Evolutionary conservation across 2,113 vertebrate genomes (phyloP).

Genomic region (Lethenteron camtschaticum): DNA sequence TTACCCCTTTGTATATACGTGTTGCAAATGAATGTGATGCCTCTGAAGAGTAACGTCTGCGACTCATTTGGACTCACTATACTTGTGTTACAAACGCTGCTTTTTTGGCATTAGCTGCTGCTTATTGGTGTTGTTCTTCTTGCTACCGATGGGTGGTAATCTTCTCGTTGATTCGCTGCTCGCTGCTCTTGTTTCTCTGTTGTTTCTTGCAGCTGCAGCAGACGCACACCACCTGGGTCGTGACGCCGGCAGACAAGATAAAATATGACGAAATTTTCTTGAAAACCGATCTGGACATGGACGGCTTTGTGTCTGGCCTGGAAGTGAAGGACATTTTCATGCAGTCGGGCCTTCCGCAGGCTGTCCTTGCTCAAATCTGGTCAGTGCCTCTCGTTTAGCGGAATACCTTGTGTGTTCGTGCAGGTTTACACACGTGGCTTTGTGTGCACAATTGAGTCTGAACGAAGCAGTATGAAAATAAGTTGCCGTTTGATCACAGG

Average conservation of each 20-base stretch:
- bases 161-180: background rate
- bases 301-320: constrained; percentile 74
- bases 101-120: background rate
- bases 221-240: constrained; percentile 38
- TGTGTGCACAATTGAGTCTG: too few species aligned
- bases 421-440: too few species aligned
- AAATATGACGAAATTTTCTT: constrained; percentile 85
- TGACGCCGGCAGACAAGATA: constrained; percentile 49
- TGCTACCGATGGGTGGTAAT: background rate
- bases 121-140: background rate
- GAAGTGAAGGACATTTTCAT: constrained; percentile 98
- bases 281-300: constrained; percentile 71
- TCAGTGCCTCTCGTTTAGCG: constrained; percentile 16
- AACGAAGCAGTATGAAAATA: too few species aligned
- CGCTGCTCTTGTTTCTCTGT: background rate
- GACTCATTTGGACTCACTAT: too few species aligned
- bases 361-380: constrained; percentile 78
- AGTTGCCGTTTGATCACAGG: too few species aligned
- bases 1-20: too few species aligned
- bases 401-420: too few species aligned
- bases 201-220: constrained; percentile 28
- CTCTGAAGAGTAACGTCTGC: too few species aligned
- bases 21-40: too few species aligned
- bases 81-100: too few species aligned
- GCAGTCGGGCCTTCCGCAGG: constrained; percentile 77